A percentile compares a stretch with the other conserved stretches of the same genome.
These are phyloP conservation scores for Hybognathus amarus DNA, from an alignment of 2,797 vertebrate species.

Conservation along the genomic window DNA sequence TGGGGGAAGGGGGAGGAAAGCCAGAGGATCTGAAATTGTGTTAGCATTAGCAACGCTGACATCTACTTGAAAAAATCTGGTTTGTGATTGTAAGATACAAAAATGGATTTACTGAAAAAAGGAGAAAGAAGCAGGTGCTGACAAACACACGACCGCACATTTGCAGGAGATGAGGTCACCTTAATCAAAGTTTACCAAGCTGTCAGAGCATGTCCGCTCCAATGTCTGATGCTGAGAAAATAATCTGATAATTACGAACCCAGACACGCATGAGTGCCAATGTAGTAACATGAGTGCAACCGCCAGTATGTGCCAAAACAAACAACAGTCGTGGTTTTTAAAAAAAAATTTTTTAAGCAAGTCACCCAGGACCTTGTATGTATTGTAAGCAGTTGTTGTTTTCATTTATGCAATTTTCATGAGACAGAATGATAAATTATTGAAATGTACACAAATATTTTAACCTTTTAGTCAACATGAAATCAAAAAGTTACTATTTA, in stretches of 20 bases:
- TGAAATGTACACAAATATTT: neutral
- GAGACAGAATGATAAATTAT: neutral
- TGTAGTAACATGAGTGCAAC: constrained; percentile 47
- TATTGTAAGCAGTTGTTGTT: neutral
- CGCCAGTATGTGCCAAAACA: constrained; percentile 20
- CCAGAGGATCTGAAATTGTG: constrained; percentile 4
- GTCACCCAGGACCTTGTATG: neutral
- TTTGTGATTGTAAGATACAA: constrained; percentile 5
- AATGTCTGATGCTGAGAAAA: constrained; percentile 53
- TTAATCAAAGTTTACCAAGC: constrained; percentile 52
- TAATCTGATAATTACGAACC: constrained; percentile 56
- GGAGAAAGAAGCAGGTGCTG: constrained; percentile 25
- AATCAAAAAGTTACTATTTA: neutral
- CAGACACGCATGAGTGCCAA: constrained; percentile 55
- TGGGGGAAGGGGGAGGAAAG: constrained; percentile 37
- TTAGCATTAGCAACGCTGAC: constrained; percentile 9
- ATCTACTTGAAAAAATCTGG: neutral
- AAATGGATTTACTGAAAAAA: neutral
- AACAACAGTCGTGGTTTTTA: constrained; percentile 31
- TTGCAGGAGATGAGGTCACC: constrained; percentile 49
- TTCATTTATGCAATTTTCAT: neutral
- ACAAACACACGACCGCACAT: constrained; percentile 34
- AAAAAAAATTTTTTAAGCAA: neutral
- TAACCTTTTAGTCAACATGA: neutral
- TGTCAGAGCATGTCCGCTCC: constrained; percentile 52